These are phyloP conservation scores for Gambusia holbrooki DNA, from an alignment of 2,113 vertebrate species.

Conservation along the genomic window DNA sequence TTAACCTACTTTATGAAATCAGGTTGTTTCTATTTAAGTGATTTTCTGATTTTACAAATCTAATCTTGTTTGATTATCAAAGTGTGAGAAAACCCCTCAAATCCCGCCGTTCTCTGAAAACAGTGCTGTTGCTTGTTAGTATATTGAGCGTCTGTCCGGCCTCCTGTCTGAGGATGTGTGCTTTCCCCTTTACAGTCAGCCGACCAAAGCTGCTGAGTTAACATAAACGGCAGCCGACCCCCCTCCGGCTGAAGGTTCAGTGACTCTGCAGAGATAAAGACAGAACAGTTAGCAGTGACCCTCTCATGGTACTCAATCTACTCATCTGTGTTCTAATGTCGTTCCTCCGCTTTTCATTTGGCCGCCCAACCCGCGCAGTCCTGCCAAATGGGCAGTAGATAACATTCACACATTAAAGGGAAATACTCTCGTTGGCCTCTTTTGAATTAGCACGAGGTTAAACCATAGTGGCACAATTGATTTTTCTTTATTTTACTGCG, in stretches of 20 bases:
- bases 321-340: constrained; percentile 31
- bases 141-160: neutral
- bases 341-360: constrained; percentile 37
- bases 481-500: constrained; percentile 11
- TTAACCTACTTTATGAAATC: too few species aligned
- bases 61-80: too few species aligned
- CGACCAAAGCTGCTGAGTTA: constrained; percentile 55
- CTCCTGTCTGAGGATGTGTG: constrained; percentile 11
- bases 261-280: constrained; percentile 65
- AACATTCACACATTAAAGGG: constrained; percentile 37
- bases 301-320: constrained; percentile 64
- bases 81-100: too few species aligned
- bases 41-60: too few species aligned
- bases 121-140: neutral
- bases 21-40: too few species aligned
- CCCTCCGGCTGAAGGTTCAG: constrained; percentile 55
- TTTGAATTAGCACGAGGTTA: constrained; percentile 42
- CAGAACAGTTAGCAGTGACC: constrained; percentile 60
- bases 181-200: constrained; percentile 24
- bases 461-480: neutral
- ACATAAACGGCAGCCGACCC: constrained; percentile 57
- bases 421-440: constrained; percentile 27
- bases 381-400: constrained; percentile 35
- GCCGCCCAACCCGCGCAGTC: constrained; percentile 37
- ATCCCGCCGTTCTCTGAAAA: neutral